Percentiles rank a stretch among this genome's conserved stretches.
Conservation (phyloP, 1,140 invertebrate species). For the Drosophila equinoxialis region DNA sequence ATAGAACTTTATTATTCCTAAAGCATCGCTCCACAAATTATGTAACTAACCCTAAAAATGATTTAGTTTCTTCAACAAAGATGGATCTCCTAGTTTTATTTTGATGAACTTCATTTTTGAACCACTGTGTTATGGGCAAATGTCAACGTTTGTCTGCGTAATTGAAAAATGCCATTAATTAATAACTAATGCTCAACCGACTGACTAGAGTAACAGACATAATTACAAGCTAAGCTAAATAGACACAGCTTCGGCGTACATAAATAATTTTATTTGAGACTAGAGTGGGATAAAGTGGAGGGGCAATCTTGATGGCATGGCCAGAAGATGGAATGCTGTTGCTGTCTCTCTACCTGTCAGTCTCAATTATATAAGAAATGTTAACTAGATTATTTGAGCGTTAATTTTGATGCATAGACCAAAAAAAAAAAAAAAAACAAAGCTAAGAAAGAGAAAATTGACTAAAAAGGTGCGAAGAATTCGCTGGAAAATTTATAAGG, state of each 20-base stretch:
- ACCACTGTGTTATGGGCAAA: slow-evolving; percentile 62
- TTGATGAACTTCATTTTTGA: background rate
- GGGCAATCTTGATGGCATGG: slow-evolving; percentile 6
- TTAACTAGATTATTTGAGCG: slow-evolving; percentile 72
- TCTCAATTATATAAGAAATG: slow-evolving; percentile 71
- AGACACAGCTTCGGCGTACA: slow-evolving; percentile 44
- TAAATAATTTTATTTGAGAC: slow-evolving; percentile 55
- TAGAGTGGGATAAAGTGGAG: background rate
- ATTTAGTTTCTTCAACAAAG: no score
- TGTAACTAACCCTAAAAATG: no score
- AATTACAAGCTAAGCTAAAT: slow-evolving; percentile 46
- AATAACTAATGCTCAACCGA: slow-evolving; percentile 51
- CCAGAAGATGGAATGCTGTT: slow-evolving; percentile 12
- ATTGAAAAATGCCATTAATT: slow-evolving; percentile 76
- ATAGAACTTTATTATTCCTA: no score
- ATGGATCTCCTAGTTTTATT: no score
- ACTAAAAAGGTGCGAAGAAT: slow-evolving; percentile 70
- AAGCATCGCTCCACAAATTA: no score
- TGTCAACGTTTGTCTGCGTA: slow-evolving; percentile 70
- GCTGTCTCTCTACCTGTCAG: slow-evolving; percentile 49
- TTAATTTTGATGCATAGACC: slow-evolving; percentile 70
- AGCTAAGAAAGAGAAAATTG: slow-evolving; percentile 67
- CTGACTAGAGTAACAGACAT: slow-evolving; percentile 39
- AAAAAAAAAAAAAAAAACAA: slow-evolving; percentile 17
- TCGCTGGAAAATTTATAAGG: slow-evolving; percentile 45